phyloP scores from a whole-genome alignment of 1,140 invertebrate species.

The Caenorhabditis elegans region DNA sequence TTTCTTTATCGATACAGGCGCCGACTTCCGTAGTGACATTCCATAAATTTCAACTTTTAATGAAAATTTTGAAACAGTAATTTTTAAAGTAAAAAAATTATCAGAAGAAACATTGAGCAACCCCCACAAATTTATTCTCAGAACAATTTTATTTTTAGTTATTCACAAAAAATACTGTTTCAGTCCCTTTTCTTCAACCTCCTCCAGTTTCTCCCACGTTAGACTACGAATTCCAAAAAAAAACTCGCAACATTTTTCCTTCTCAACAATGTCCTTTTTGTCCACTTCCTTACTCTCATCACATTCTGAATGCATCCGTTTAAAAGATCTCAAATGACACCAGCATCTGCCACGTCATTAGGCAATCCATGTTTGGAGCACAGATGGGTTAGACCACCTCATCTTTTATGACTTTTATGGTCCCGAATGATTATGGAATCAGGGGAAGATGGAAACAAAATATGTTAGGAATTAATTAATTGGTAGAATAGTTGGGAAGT shows the following conservation, averaged over 20 bases:
- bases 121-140: too few relatives aligned
- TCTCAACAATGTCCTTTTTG: not conserved
- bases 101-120: too few relatives aligned
- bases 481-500: too few relatives aligned
- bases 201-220: not conserved
- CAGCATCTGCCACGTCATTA: constrained; percentile 13
- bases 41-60: not conserved
- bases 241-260: not conserved
- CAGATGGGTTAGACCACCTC: constrained; percentile 27
- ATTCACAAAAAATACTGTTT: too few relatives aligned
- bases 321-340: constrained; percentile 20
- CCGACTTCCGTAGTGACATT: not conserved
- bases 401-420: not conserved
- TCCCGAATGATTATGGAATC: not conserved
- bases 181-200: not conserved
- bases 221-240: not conserved
- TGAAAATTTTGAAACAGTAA: too few relatives aligned
- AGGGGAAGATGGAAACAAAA: too few relatives aligned
- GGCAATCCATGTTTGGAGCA: constrained; percentile 20
- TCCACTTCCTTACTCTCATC: not conserved
- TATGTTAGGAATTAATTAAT: too few relatives aligned
- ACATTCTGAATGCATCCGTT: constrained; percentile 29
- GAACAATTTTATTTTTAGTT: too few relatives aligned
- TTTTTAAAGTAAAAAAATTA: too few relatives aligned
- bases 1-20: not conserved